phyloP scores from a whole-genome alignment of 2,113 vertebrate genomes.

The Gobius niger region DNA sequence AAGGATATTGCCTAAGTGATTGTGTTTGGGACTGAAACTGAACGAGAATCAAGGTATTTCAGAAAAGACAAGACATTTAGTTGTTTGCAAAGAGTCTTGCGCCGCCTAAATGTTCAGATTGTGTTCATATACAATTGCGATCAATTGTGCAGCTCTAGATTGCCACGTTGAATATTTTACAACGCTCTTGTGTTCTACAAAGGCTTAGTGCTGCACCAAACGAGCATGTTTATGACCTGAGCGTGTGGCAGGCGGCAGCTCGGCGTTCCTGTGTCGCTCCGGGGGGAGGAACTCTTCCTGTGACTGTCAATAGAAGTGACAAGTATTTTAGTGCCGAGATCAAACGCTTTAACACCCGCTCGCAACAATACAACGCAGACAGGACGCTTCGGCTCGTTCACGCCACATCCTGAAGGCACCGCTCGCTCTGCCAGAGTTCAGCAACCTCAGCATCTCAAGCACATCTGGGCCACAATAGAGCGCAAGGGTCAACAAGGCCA shows the following conservation, averaged over 20 bases:
- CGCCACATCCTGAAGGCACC: conserved; percentile 3
- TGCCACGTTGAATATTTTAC: conserved; percentile 2
- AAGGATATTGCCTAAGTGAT: no score
- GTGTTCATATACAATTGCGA: no score
- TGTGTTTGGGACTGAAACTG: no score
- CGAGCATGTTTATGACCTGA: conserved; percentile 6
- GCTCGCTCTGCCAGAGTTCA: background rate
- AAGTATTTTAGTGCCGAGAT: conserved; percentile 45
- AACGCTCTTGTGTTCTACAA: conserved; percentile 1
- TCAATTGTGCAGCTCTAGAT: background rate
- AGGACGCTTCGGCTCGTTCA: background rate
- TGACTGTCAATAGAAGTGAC: conserved; percentile 28
- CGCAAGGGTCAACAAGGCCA: background rate
- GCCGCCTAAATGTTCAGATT: no score
- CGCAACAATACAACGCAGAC: conserved; percentile 42
- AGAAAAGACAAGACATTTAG: no score
- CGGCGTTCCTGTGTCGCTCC: conserved; percentile 1
- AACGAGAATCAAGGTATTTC: no score
- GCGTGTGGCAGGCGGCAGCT: background rate
- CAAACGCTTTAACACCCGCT: conserved; percentile 43
- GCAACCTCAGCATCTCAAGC: background rate
- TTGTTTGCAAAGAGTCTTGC: no score
- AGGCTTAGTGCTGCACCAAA: conserved; percentile 3
- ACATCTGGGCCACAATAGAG: background rate
- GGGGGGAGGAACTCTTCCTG: conserved; percentile 35